phyloP scores from a whole-genome alignment of 2,888 invertebrate genomes.

The Vesta saturnalis region DNA sequence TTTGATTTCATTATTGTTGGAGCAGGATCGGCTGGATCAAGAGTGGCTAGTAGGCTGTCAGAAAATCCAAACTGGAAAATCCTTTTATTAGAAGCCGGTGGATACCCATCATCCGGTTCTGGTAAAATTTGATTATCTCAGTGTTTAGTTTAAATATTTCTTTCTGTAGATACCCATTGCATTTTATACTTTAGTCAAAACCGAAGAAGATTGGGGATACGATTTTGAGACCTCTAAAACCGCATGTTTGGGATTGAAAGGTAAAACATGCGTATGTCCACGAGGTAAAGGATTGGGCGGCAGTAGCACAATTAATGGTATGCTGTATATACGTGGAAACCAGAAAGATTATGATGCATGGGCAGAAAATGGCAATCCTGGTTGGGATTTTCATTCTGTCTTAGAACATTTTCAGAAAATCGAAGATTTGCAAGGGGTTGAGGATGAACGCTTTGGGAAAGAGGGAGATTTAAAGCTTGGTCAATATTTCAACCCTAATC shows the following conservation, averaged over 20 bases:
- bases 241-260: conserved; percentile 78
- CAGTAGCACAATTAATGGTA: conserved; percentile 85
- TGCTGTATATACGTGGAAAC: conserved; percentile 91
- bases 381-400: conserved; percentile 85
- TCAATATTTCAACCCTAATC: conserved; percentile 15
- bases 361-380: conserved; percentile 82
- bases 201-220: conserved; percentile 54
- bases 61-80: too few species aligned
- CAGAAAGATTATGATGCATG: conserved; percentile 86
- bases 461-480: conserved; percentile 25
- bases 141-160: not conserved
- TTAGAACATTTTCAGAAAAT: conserved; percentile 85
- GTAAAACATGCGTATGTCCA: conserved; percentile 88
- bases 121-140: too few species aligned
- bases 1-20: too few species aligned
- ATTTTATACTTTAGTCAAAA: conserved; percentile 46
- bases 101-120: too few species aligned
- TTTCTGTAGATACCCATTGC: conserved; percentile 52
- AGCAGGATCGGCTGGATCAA: too few species aligned
- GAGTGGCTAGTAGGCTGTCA: too few species aligned
- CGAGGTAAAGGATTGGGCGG: conserved; percentile 90
- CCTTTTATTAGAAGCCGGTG: too few species aligned
- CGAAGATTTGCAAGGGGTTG: conserved; percentile 71
- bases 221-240: conserved; percentile 46
- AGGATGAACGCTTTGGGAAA: conserved; percentile 27